Percentiles rank a stretch among this genome's conserved stretches.
phyloP scores from a whole-genome alignment of 2,797 vertebrate genomes.

The Apogon talboti region DNA sequence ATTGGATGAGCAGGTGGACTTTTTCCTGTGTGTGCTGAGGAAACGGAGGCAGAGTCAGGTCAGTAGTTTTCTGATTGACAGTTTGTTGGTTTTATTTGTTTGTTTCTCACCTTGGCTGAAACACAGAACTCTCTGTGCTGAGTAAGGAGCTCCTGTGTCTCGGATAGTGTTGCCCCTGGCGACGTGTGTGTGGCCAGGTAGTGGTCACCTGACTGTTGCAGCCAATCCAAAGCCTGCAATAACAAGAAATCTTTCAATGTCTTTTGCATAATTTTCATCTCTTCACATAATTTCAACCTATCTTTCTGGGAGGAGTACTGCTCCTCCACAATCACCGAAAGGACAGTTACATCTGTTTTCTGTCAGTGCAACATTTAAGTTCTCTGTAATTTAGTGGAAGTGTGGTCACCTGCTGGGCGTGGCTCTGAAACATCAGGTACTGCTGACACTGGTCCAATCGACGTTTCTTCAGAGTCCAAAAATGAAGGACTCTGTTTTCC shows the following conservation, averaged over 20 bases:
- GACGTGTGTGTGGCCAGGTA: conserved; percentile 94
- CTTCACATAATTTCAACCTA: no score
- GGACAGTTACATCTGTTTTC: no score
- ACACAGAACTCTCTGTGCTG: conserved; percentile 94
- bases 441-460: conserved; percentile 97
- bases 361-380: no score
- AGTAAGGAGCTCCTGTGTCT: conserved; percentile 94
- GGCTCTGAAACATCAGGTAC: conserved; percentile 95
- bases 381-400: background rate
- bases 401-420: conserved; percentile 92
- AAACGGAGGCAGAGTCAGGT: background rate
- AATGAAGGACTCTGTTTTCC: conserved; percentile 95
- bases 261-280: no score
- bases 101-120: conserved; percentile 90
- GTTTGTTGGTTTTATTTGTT: background rate
- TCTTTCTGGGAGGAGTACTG: no score
- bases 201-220: conserved; percentile 96
- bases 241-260: background rate
- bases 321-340: no score
- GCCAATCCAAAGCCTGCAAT: conserved; percentile 94
- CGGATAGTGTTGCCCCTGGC: conserved; percentile 87
- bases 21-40: conserved; percentile 96
- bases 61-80: background rate
- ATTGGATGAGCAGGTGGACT: conserved; percentile 95
- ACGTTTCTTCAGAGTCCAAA: conserved; percentile 98